Evolutionary conservation across 2,797 vertebrate species (phyloP).

Genomic region (Thamnophis elegans): DNA sequence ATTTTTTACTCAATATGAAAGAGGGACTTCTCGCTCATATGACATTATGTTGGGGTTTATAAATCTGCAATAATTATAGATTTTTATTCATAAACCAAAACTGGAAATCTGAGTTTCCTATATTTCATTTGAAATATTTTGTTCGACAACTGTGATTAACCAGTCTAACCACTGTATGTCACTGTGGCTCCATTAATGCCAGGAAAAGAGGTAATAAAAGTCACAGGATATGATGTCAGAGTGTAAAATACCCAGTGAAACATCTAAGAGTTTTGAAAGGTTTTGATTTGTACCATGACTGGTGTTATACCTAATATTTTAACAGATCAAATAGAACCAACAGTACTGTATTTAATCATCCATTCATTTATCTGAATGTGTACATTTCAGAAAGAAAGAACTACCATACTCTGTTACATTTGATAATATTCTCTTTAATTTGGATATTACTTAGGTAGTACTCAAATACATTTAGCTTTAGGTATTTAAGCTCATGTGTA

Average conservation of each 20-base stretch:
- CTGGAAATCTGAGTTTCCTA: neutral
- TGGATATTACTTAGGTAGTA: neutral
- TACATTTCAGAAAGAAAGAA: neutral
- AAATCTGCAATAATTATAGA: neutral
- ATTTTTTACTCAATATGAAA: neutral
- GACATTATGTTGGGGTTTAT: neutral
- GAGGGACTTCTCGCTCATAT: neutral
- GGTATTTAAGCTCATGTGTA: neutral
- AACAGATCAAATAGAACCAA: neutral
- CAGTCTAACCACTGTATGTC: slow-evolving; percentile 60
- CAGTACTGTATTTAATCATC: neutral
- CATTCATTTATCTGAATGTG: neutral
- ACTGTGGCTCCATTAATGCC: slow-evolving; percentile 59
- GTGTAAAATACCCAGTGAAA: neutral
- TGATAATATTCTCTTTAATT: neutral
- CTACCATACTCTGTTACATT: neutral
- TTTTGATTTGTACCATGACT: neutral
- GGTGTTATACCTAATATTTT: neutral
- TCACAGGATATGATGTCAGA: neutral
- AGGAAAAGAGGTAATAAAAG: slow-evolving; percentile 8
- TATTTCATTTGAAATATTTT: neutral
- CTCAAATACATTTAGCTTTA: neutral
- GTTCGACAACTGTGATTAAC: slow-evolving; percentile 47
- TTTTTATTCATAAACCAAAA: neutral
- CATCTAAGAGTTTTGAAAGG: neutral